Base-by-base conservation (phyloP, 1,140 invertebrate species). In the Lithobius niger region DNA sequence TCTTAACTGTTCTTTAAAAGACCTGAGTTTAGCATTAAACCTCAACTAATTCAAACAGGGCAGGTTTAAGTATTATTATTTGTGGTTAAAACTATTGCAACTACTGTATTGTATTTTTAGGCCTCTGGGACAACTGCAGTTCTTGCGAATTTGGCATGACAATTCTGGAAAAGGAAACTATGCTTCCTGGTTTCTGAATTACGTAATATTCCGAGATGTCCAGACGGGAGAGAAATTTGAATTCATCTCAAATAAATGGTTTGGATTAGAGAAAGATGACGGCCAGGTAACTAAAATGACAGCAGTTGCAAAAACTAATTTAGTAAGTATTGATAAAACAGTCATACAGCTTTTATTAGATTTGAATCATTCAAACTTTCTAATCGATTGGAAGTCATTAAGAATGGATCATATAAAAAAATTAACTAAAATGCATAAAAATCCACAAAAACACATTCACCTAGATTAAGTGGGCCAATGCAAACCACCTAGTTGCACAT, bases 231-330 rank as follows among this genome's bases (percentile, higher is more conserved):
- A 72, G 54, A 74, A 74, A 54, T 77, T 67, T 60, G 64, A 73
- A 54, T 79, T 79, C 60, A 70, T 77, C 40, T 63, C 61, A 27
- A 70, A 78, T 60, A 64, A 64, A 44, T 79, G 77, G 77, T 69
- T 78, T 55, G 77, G 76, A 47, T 69, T 77, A 1, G 76, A 79
- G 62, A 74, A 79, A 63, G 72, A 69, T 24, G 76, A 79, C 64
- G 77, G 77, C 47, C 60, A 72, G 69, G 43, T 45, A 45, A 45
- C 19, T 10, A 36, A 36, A 36, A n/a, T n/a, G n/a, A n/a, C n/a
- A n/a, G n/a, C n/a, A n/a, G n/a, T n/a, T n/a, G n/a, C n/a, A n/a
- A n/a, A n/a, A n/a, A n/a, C n/a, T n/a, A n/a, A n/a, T n/a, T n/a
- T n/a, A n/a, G n/a, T n/a, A n/a, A n/a, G 31, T 10, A 36, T 36